A percentile compares a stretch with the other conserved stretches of the same genome.
Evolutionary conservation across 2,113 vertebrate species (phyloP).

Genomic region (Spea multiplicata): DNA sequence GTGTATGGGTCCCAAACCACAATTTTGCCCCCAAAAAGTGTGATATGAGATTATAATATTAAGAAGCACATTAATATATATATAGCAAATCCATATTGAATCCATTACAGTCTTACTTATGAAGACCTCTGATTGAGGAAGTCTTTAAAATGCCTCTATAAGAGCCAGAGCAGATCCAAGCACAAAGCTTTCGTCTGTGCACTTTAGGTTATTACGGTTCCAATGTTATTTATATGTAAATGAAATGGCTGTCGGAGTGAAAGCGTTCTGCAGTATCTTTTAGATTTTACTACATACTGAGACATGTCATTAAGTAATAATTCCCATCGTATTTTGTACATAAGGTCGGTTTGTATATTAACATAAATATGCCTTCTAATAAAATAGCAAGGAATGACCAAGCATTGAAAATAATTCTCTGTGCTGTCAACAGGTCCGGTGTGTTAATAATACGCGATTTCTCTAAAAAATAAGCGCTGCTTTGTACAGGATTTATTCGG

Average conservation of each 20-base stretch:
- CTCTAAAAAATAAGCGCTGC: neutral
- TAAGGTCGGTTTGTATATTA: constrained; percentile 28
- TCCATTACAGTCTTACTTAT: constrained; percentile 21
- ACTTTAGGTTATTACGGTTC: constrained; percentile 24
- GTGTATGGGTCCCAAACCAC: neutral
- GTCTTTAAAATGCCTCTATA: constrained; percentile 17
- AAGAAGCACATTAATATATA: constrained; percentile 2
- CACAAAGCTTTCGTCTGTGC: constrained; percentile 10
- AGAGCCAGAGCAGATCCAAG: constrained; percentile 16
- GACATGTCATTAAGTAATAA: constrained; percentile 28
- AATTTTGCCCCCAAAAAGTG: too few species aligned
- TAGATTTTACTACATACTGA: constrained; percentile 21
- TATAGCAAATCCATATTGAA: neutral
- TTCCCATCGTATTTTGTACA: constrained; percentile 22
- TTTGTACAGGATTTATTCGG: neutral
- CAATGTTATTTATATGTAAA: constrained; percentile 44
- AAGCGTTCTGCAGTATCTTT: constrained; percentile 20
- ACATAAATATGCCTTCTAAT: constrained; percentile 14
- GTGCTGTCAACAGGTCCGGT: neutral
- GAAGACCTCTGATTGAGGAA: constrained; percentile 11
- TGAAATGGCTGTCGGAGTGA: constrained; percentile 33
- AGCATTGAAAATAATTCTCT: neutral
- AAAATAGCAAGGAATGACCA: neutral
- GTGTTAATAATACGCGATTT: neutral
- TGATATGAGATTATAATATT: neutral